Conservation (phyloP, 1,140 invertebrate species). For the Odontomachus brunneus region DNA sequence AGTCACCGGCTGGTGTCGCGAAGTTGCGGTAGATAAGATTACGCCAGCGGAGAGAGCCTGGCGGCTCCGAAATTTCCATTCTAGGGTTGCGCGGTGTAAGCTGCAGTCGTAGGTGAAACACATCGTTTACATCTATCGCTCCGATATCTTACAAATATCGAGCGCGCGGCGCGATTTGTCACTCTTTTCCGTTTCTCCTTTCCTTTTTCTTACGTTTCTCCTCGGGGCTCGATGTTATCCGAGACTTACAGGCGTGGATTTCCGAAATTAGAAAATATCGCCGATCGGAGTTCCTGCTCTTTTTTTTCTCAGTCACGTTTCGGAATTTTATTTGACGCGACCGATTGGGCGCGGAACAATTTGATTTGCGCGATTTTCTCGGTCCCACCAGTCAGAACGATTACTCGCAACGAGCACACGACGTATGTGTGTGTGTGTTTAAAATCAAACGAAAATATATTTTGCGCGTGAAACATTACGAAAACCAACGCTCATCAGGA, state of each 20-base stretch:
- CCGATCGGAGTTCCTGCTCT: background rate
- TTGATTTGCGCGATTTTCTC: too few relatives aligned
- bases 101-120: constrained; percentile 19
- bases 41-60: constrained; percentile 37
- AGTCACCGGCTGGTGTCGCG: constrained; percentile 52
- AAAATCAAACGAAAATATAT: constrained; percentile 13
- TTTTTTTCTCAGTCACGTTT: background rate
- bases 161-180: too few relatives aligned
- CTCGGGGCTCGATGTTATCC: background rate
- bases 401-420: background rate
- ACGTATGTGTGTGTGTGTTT: background rate
- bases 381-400: background rate
- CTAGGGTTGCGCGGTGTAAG: constrained; percentile 22
- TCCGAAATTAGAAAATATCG: background rate
- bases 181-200: background rate
- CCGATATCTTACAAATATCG: constrained; percentile 4
- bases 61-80: constrained; percentile 56
- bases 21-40: constrained; percentile 60
- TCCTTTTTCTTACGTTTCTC: too few relatives aligned
- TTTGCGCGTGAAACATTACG: constrained; percentile 3
- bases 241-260: background rate
- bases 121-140: constrained; percentile 31
- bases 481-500: background rate
- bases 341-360: too few relatives aligned
- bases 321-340: too few relatives aligned